A percentile compares a stretch with the other conserved stretches of the same genome.
phyloP scores from a whole-genome alignment of 2,113 vertebrate species.

The Brienomyrus longianalis region DNA sequence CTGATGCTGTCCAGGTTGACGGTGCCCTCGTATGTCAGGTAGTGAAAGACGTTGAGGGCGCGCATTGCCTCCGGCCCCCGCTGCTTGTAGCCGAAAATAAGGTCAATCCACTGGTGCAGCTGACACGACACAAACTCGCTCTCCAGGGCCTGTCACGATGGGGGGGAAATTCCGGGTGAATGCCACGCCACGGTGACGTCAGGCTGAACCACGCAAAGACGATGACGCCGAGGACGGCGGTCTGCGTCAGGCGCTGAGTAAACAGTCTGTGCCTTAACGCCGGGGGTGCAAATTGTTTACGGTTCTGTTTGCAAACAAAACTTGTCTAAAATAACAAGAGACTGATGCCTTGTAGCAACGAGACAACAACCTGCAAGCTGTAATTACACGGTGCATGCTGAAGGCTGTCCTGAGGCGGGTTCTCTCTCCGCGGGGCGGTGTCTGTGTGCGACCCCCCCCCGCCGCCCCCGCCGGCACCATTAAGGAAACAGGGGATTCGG shows the following conservation, averaged over 20 bases:
- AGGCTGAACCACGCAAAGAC: background rate
- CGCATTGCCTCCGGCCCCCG: slow-evolving; percentile 91
- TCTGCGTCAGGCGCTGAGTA: background rate
- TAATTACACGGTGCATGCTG: background rate
- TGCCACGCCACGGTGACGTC: slow-evolving; percentile 4
- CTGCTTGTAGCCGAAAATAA: slow-evolving; percentile 98
- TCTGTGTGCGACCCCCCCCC: background rate
- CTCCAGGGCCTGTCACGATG: slow-evolving; percentile 80
- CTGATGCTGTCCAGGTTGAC: slow-evolving; percentile 85
- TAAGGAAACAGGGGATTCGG: background rate
- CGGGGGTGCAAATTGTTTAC: background rate
- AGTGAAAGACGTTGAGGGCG: slow-evolving; percentile 94
- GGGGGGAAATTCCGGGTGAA: slow-evolving; percentile 53
- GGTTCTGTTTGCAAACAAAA: background rate
- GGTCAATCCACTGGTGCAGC: slow-evolving; percentile 98
- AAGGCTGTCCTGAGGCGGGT: background rate
- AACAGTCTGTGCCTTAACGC: background rate
- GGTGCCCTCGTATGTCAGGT: slow-evolving; percentile 90
- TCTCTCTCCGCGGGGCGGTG: background rate
- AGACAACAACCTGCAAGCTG: background rate
- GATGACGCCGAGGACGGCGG: background rate
- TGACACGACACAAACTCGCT: slow-evolving; percentile 99
- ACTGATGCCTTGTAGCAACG: background rate
- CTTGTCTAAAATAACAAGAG: background rate
- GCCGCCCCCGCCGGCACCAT: background rate